Percentiles rank a stretch among this genome's conserved stretches.
phyloP scores from a whole-genome alignment of 2,113 vertebrate species.

The Carassius gibelio region DNA sequence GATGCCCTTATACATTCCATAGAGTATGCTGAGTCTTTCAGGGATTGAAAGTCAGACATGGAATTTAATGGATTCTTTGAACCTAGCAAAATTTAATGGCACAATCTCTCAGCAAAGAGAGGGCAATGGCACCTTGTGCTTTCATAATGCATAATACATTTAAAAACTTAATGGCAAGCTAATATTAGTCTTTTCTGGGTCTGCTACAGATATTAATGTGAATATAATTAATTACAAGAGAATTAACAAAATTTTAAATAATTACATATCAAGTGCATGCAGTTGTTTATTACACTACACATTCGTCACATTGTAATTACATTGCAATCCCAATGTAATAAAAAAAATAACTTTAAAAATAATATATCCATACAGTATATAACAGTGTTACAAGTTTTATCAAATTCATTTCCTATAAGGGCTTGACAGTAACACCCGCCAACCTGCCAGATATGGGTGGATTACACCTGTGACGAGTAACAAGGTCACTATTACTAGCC shows the following conservation, averaged over 20 bases:
- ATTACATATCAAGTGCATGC: background rate
- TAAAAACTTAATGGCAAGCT: background rate
- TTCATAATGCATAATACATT: background rate
- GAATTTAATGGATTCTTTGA: conserved; percentile 14
- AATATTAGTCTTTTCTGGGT: background rate
- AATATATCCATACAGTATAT: background rate
- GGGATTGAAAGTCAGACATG: conserved; percentile 17
- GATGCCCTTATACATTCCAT: conserved; percentile 55
- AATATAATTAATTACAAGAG: background rate
- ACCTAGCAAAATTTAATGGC: background rate
- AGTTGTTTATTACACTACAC: background rate
- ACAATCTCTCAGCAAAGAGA: background rate
- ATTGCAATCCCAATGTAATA: background rate
- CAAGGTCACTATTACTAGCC: too few relatives aligned
- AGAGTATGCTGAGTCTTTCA: conserved; percentile 35
- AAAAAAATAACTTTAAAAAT: too few relatives aligned
- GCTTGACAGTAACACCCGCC: too few relatives aligned
- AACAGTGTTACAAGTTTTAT: background rate
- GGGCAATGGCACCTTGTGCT: background rate
- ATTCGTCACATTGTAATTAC: background rate
- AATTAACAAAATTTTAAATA: background rate
- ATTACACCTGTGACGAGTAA: too few relatives aligned
- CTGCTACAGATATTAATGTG: background rate
- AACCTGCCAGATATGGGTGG: too few relatives aligned
- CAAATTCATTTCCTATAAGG: background rate